Percentiles rank a stretch among this genome's conserved stretches.
Conservation (phyloP, 1,140 invertebrate species). For the Philopotamus ludificatus region DNA sequence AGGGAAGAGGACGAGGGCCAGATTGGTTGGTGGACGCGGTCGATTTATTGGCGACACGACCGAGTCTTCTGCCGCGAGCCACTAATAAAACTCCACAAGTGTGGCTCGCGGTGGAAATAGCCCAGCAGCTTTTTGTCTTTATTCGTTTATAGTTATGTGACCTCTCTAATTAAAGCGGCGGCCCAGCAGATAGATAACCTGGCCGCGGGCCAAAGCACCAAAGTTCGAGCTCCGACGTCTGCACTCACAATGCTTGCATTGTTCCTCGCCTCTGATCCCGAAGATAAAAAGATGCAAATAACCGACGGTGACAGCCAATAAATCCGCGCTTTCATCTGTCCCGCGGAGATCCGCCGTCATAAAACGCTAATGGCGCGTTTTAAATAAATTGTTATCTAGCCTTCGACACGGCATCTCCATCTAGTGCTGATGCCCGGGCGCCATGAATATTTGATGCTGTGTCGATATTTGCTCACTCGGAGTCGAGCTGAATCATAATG, state of each 20-base stretch:
- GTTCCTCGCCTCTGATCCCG: conserved; percentile 11
- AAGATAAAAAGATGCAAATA: background rate
- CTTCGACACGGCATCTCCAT: no score
- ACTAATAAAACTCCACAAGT: no score
- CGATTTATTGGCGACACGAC: conserved; percentile 1
- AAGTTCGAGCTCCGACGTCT: conserved; percentile 12
- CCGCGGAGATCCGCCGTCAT: background rate
- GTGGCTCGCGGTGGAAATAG: background rate
- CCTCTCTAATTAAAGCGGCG: conserved; percentile 23
- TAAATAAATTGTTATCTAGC: no score
- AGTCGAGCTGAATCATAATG: no score
- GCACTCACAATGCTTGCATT: conserved; percentile 19
- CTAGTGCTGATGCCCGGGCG: no score
- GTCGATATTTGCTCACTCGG: no score
- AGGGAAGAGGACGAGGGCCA: no score
- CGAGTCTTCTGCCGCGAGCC: background rate
- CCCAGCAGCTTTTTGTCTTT: conserved; percentile 1
- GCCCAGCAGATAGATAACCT: conserved; percentile 22
- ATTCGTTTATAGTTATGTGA: conserved; percentile 20
- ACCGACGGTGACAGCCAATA: background rate
- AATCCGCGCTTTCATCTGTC: no score
- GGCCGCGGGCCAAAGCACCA: conserved; percentile 4
- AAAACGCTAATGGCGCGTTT: background rate
- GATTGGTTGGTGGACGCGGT: no score
- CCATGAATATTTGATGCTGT: no score